phyloP scores from a whole-genome alignment of 2,888 invertebrate genomes.

The Sclerodermus sp. region DNA sequence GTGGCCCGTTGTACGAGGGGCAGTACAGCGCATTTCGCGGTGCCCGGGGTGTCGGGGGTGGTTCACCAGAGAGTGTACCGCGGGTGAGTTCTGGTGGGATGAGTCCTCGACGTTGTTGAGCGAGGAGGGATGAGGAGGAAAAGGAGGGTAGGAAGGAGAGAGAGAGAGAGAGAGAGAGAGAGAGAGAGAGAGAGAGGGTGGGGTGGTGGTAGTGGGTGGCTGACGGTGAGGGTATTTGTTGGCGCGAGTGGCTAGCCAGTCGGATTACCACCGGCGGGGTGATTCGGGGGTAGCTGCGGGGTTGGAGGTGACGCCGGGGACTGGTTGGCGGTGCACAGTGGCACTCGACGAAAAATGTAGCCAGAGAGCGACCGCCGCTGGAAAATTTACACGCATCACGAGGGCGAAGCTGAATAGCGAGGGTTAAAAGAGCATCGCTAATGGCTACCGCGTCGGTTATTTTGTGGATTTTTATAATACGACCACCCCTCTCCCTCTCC shows the following conservation, averaged over 20 bases:
- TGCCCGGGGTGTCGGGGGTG: slow-evolving; percentile 55
- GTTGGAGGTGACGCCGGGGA: not conserved
- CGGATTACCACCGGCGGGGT: slow-evolving; percentile 51
- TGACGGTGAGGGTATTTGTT: slow-evolving; percentile 56
- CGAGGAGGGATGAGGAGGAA: slow-evolving; percentile 2
- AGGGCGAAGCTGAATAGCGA: slow-evolving; percentile 50
- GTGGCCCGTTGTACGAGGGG: slow-evolving; percentile 42
- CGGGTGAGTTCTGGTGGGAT: slow-evolving; percentile 41
- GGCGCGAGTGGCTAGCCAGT: slow-evolving; percentile 58
- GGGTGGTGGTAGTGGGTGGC: slow-evolving; percentile 46
- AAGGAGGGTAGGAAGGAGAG: not conserved
- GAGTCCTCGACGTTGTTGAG: slow-evolving; percentile 18
- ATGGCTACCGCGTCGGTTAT: slow-evolving; percentile 57
- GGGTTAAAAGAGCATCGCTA: slow-evolving; percentile 58
- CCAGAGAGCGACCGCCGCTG: slow-evolving; percentile 54
- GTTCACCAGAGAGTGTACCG: slow-evolving; percentile 55
- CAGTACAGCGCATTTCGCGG: slow-evolving; percentile 49
- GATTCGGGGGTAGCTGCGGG: slow-evolving; percentile 7
- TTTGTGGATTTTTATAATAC: slow-evolving; percentile 59
- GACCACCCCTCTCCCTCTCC: slow-evolving; percentile 28
- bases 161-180: not conserved
- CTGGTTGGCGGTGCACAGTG: slow-evolving; percentile 36
- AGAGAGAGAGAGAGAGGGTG: slow-evolving; percentile 14
- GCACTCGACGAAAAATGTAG: slow-evolving; percentile 55
- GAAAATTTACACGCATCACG: slow-evolving; percentile 58